Percentiles rank a stretch among this genome's conserved stretches.
phyloP scores from a whole-genome alignment of 2,888 invertebrate species.

The Cryptus armator region DNA sequence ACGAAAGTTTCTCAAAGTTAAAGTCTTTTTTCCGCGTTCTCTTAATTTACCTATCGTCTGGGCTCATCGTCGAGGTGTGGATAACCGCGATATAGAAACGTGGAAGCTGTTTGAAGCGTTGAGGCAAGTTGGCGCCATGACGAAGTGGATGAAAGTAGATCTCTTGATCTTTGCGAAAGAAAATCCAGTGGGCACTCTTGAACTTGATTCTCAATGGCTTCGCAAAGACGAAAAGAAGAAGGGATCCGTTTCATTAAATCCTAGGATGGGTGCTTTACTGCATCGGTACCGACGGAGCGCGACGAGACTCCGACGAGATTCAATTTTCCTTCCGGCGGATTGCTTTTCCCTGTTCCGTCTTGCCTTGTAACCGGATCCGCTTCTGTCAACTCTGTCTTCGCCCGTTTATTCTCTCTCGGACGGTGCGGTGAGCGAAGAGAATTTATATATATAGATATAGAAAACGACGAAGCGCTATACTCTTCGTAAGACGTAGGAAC shows the following conservation, averaged over 20 bases:
- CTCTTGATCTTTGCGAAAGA: constrained; percentile 74
- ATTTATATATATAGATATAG: neutral
- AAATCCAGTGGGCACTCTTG: constrained; percentile 65
- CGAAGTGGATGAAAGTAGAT: constrained; percentile 39
- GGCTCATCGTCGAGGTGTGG: constrained; percentile 37
- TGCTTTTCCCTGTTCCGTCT: constrained; percentile 82
- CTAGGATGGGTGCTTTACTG: constrained; percentile 66
- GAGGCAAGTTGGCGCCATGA: neutral
- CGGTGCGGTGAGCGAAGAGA: constrained; percentile 3
- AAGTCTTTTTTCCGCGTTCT: constrained; percentile 21
- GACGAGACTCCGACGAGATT: constrained; percentile 77
- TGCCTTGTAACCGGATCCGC: constrained; percentile 81
- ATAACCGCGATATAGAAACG: constrained; percentile 4
- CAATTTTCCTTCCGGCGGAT: constrained; percentile 82
- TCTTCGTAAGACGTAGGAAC: neutral
- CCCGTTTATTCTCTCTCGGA: constrained; percentile 44
- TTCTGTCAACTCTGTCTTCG: constrained; percentile 74
- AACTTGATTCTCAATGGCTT: constrained; percentile 71
- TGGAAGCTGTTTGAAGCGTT: neutral
- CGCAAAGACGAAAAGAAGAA: constrained; percentile 57
- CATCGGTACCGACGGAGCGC: constrained; percentile 31
- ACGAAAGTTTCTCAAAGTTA: constrained; percentile 18
- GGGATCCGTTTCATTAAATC: constrained; percentile 79
- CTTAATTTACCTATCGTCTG: constrained; percentile 58
- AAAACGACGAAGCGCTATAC: neutral